phyloP scores from a whole-genome alignment of 1,140 invertebrate genomes.

The Chironomus tepperi region DNA sequence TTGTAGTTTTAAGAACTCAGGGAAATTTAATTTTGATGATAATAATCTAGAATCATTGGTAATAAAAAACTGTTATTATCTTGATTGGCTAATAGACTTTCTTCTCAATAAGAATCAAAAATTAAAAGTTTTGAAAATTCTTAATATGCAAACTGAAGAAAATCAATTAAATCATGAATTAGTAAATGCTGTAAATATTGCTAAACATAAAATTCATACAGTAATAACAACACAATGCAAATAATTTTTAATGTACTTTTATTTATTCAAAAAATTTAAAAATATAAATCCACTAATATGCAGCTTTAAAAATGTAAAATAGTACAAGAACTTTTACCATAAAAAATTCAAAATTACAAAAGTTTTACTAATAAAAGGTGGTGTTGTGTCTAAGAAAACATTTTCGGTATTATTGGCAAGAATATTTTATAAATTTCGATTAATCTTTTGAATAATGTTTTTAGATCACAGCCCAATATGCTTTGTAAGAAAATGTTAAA shows the following conservation, averaged over 20 bases:
- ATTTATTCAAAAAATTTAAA: too few species aligned
- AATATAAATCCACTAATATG: too few species aligned
- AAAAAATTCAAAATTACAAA: too few species aligned
- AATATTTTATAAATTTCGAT: neutral
- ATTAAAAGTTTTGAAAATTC: neutral
- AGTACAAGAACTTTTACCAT: too few species aligned
- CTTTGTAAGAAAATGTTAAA: neutral
- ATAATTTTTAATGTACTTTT: too few species aligned
- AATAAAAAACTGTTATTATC: neutral
- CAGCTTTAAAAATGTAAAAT: too few species aligned
- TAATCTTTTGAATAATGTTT: neutral
- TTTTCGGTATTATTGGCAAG: neutral
- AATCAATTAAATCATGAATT: neutral
- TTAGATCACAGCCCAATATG: constrained; percentile 2
- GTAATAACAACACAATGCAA: too few species aligned
- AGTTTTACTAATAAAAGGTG: too few species aligned
- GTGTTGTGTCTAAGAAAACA: too few species aligned
- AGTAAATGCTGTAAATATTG: neutral
- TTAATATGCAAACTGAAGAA: neutral
- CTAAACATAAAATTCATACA: too few species aligned
- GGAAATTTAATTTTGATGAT: neutral
- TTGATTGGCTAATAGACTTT: neutral
- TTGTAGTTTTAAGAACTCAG: neutral
- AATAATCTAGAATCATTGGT: neutral
- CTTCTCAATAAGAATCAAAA: neutral